Evolutionary conservation across 2,113 vertebrate genomes (phyloP).

Genomic region (Myrmecophaga tridactyla): DNA sequence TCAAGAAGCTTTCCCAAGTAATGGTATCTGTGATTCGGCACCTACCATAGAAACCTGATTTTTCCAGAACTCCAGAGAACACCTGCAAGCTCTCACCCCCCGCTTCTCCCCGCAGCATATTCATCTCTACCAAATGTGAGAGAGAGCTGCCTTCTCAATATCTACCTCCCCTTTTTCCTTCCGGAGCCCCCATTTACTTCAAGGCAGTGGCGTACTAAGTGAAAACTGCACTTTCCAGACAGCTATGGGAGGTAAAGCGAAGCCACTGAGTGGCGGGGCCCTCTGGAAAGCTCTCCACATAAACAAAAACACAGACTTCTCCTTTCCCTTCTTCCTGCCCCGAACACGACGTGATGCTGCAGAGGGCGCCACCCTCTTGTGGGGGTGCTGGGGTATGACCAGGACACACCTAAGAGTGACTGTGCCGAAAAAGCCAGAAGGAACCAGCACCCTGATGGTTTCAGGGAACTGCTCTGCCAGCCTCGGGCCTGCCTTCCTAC

Average conservation of each 20-base stretch:
- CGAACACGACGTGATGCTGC: not conserved
- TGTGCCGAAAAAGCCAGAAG: not conserved
- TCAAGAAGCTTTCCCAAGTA: not conserved
- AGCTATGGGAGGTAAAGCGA: not conserved
- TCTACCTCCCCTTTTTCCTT: not conserved
- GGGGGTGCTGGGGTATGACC: not conserved
- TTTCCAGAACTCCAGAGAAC: not conserved
- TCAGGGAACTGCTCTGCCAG: not conserved
- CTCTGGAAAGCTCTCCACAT: not conserved
- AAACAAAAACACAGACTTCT: not conserved
- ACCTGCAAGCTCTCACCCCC: accelerated
- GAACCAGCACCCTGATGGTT: not conserved
- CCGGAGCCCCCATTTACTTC: not conserved
- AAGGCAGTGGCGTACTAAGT: not conserved
- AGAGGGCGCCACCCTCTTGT: not conserved
- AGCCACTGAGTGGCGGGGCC: not conserved
- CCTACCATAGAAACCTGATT: not conserved
- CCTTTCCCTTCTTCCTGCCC: not conserved
- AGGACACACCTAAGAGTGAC: not conserved
- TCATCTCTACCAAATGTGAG: not conserved
- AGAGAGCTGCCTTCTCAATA: not conserved
- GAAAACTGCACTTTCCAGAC: not conserved
- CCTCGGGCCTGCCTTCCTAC: not conserved
- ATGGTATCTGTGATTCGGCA: not conserved
- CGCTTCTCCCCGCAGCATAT: not conserved